These are phyloP conservation scores for Eupeodes latifasciatus DNA, from an alignment of 2,888 invertebrate species.

Conservation along the genomic window DNA sequence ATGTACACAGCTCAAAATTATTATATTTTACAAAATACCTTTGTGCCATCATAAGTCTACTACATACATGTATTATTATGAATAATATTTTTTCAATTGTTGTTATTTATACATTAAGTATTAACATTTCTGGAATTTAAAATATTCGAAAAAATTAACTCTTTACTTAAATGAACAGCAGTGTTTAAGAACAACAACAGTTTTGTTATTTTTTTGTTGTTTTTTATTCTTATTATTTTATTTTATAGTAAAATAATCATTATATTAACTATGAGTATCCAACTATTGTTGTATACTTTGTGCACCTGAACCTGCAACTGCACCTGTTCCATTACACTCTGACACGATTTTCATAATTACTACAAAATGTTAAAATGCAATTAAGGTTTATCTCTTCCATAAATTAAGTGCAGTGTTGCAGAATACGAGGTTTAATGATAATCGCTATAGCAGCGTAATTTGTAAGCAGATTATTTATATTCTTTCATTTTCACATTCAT, in stretches of 20 bases:
- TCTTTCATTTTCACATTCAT: conserved; percentile 9
- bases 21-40: too few species aligned
- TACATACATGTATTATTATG: not conserved
- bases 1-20: too few species aligned
- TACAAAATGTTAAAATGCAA: conserved; percentile 72
- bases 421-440: conserved; percentile 69
- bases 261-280: not conserved
- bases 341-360: conserved; percentile 66
- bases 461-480: conserved; percentile 66
- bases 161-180: not conserved
- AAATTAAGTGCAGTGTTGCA: conserved; percentile 66
- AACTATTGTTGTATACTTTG: not conserved
- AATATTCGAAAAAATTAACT: not conserved
- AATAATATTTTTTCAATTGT: not conserved
- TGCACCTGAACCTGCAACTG: conserved; percentile 46
- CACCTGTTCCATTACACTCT: conserved; percentile 66
- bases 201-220: not conserved
- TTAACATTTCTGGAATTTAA: not conserved
- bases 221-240: too few species aligned
- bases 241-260: conserved; percentile 19
- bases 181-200: not conserved
- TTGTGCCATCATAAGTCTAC: too few species aligned
- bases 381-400: conserved; percentile 68
- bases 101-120: not conserved
- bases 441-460: conserved; percentile 69